These are phyloP conservation scores for Gallinago solitaria DNA, from an alignment of 2,797 vertebrate genomes.

Conservation along the genomic window DNA sequence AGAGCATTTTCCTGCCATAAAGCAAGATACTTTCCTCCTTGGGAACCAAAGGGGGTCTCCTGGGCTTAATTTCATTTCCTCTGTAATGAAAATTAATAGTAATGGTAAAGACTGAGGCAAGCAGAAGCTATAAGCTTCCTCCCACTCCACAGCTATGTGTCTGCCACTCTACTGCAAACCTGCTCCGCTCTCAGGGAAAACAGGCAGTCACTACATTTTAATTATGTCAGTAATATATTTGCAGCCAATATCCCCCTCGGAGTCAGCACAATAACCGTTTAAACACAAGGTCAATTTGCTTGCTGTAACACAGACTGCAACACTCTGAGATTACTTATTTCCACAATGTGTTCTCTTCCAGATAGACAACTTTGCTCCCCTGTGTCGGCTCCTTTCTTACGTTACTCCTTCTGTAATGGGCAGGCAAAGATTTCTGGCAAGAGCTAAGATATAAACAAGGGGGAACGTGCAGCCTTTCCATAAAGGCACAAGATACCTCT, in stretches of 20 bases:
- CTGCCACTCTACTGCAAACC: not conserved
- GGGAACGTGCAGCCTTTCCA: not conserved
- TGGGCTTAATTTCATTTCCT: slow-evolving; percentile 26
- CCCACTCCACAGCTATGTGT: not conserved
- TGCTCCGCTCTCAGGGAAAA: not conserved
- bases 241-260: not conserved
- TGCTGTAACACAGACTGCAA: not conserved
- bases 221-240: not conserved
- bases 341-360: not conserved
- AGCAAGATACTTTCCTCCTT: not conserved
- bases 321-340: not conserved
- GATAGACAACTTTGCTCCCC: not conserved
- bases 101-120: not conserved
- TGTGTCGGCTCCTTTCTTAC: not conserved
- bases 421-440: not conserved
- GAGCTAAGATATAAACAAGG: not conserved
- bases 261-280: not conserved
- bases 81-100: slow-evolving; percentile 53
- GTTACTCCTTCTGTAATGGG: not conserved
- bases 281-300: not conserved
- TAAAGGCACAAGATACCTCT: not conserved
- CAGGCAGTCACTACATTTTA: not conserved
- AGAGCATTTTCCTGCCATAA: not conserved
- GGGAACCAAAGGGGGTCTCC: not conserved
- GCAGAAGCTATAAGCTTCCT: not conserved